Base-by-base conservation (phyloP, 2,797 vertebrate genomes). In the Champsocephalus esox region DNA sequence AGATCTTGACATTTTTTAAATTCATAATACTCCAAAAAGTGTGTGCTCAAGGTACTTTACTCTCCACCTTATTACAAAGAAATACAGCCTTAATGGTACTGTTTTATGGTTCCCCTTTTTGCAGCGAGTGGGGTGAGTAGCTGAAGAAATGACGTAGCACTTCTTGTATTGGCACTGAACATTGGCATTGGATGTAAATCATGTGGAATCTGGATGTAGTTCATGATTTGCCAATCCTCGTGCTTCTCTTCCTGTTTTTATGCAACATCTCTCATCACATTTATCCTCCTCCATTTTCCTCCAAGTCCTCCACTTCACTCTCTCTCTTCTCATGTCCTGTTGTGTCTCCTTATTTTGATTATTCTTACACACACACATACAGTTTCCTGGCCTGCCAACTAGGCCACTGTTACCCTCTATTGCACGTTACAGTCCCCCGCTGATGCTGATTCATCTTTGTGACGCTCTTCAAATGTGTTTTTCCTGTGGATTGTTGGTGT, bases 391-490 rank as follows among this genome's bases (percentile, higher is more conserved):
- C 54, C 52, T 77, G 70, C 75, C 73, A 83, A 77, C 49, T 80
- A 32, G 70, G 79, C 63, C 73, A 49, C 60, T 48, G 17, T 58
- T 45, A 7, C 45, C 49, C 55, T 32, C 51, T 51, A 4, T 34
- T 34, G 61, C 14, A 28, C 32, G 28, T 19, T 54, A 19, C 63
- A 32, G n/a, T 21, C 1, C 16, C 21, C 14, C 48, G 4, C 57
- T 50, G 57, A 44, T 11, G 12, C n/a, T 71, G 80, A 83, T 1
- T 85, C 78, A 81, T 80, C 52, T 50, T 32, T 1, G 7, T 76
- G 58, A 57, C 62, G 60, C 55, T 38, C 12, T 54, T 16, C 45
- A 3, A 21, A 54, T 11, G 10, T 2, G 19, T 44, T 50, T 32
- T 66, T 63, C 46, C 24, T 51, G 55, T 64, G 49, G 56, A 43